phyloP scores from a whole-genome alignment of 2,888 invertebrate species.

The Pardosa pseudoannulata region DNA sequence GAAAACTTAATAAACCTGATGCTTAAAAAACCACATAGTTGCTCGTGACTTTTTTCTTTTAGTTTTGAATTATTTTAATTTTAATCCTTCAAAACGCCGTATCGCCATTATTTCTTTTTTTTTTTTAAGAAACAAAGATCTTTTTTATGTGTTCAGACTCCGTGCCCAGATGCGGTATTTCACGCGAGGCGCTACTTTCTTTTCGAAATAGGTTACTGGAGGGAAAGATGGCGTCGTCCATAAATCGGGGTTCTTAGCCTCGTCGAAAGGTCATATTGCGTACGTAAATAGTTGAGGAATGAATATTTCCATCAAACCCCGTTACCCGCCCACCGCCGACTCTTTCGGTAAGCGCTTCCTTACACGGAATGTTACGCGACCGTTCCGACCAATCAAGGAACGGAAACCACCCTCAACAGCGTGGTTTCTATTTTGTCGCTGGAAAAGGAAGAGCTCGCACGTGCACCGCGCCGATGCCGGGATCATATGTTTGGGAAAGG shows the following conservation, averaged over 20 bases:
- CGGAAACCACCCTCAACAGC: slow-evolving; percentile 18
- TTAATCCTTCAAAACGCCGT: no score
- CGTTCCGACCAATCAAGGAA: slow-evolving; percentile 1
- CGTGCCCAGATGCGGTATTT: no score
- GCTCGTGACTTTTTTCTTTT: no score
- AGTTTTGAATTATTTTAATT: no score
- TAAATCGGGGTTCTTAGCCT: neutral
- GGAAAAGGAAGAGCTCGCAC: slow-evolving; percentile 16
- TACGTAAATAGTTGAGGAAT: neutral
- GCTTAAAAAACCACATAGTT: no score
- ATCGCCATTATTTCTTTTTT: no score
- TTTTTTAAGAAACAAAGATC: no score
- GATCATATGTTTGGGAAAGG: slow-evolving; percentile 17
- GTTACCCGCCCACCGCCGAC: neutral
- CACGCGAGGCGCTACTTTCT: no score
- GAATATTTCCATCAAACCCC: neutral
- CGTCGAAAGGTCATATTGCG: neutral
- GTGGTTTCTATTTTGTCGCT: slow-evolving; percentile 22
- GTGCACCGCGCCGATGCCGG: neutral
- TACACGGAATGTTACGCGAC: neutral
- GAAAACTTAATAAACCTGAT: no score
- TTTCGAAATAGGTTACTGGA: no score
- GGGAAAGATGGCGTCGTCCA: neutral
- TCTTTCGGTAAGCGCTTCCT: slow-evolving; percentile 18
- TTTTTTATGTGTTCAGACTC: no score